Base-by-base conservation (phyloP, 2,113 vertebrate genomes). In the Notothenia rossii region DNA sequence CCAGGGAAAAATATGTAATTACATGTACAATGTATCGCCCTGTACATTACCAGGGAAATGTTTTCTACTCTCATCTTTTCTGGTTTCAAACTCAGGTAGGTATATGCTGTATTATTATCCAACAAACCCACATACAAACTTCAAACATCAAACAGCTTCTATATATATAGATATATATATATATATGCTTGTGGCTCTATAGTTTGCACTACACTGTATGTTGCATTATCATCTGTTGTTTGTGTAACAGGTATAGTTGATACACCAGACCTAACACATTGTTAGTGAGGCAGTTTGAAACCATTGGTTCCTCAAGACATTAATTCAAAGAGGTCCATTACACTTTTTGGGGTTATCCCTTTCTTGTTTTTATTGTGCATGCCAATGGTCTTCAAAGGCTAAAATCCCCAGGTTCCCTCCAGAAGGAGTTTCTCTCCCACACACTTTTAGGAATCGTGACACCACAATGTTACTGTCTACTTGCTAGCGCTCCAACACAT, bases 11-110 rank as follows among this genome's bases (percentile, higher is more conserved):
- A 60, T 53, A 59, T 12, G 20, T 78, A 81, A 89, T 89, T 83
- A 79, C 29, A 68, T 90, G 86, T 69, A 22, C 22, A 84, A 85
- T 80, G 50, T 75, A 75, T 83, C 56, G 76, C 56, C 61, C 54
- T 81, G 2, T 20, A 53, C 13, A 25, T 59, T 71, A 2, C 15
- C 67, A 48, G 46, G 69, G 63, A 67, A 36, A 77, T 84, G 54
- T 80, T 71, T 71, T 74, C n/a, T 33, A 50, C 46, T 69, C 50
- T 76, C 25, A 79, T 76, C 67, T 79, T 77, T 72, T 76, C 58
- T 68, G 20, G 22, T 71, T 76, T 81, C 8, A 50, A 10, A 72
- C 45, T 62, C 2, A 40, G 13, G 7, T 7, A 49, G 67, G 15
- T 69, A 65, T 72, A 75, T 81, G 15, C 15, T 53, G 3, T 43